Conservation (phyloP, 2,797 vertebrate species). For the Gadopsis marmoratus region DNA sequence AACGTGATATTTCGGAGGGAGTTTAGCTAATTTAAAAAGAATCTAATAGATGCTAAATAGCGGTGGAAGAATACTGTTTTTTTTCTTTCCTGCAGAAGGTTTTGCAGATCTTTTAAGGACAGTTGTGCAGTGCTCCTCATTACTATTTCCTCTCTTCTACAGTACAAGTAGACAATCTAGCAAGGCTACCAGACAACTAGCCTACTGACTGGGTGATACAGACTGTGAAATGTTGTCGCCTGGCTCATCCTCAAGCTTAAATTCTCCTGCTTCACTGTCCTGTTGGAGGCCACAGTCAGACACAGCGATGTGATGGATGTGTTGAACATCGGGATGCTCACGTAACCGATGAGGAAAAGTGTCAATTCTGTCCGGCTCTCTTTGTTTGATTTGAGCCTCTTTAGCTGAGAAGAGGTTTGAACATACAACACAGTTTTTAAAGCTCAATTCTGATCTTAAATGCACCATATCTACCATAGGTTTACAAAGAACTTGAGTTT, state of each 20-base stretch:
- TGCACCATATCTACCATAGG: too few species aligned
- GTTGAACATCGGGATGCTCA: slow-evolving; percentile 15
- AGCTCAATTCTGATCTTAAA: not conserved
- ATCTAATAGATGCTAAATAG: too few species aligned
- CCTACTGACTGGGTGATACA: not conserved
- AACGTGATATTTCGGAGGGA: too few species aligned
- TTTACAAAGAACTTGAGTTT: too few species aligned
- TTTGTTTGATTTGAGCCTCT: not conserved
- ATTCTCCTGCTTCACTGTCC: slow-evolving; percentile 35
- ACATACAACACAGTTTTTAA: not conserved
- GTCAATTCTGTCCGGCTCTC: not conserved
- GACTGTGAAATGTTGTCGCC: not conserved
- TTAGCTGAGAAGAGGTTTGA: not conserved
- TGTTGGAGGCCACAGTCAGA: slow-evolving; percentile 37
- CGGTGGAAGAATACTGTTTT: too few species aligned
- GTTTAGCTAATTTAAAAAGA: too few species aligned
- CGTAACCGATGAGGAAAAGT: slow-evolving; percentile 11
- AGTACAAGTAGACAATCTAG: too few species aligned
- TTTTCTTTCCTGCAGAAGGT: too few species aligned
- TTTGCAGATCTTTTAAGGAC: too few species aligned
- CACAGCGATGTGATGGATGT: slow-evolving; percentile 31
- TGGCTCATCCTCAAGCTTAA: slow-evolving; percentile 28
- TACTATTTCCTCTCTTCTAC: too few species aligned
- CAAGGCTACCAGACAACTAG: too few species aligned
- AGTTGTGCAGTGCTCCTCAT: too few species aligned